Percentiles rank a stretch among this genome's conserved stretches.
Conservation (phyloP, 2,888 invertebrate species). For the Pollenia amentaria region DNA sequence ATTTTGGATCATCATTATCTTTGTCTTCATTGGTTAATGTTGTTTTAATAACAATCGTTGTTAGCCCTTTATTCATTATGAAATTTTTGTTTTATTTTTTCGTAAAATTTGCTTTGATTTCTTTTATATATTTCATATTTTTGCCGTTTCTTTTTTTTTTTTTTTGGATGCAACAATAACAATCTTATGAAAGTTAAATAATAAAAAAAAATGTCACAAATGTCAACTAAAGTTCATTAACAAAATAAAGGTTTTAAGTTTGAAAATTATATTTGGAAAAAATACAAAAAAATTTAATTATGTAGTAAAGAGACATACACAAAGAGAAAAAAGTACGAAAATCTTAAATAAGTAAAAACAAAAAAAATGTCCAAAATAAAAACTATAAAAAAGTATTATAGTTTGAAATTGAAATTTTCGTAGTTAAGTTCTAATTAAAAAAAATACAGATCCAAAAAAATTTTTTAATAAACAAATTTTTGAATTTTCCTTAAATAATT, state of each 20-base stretch:
- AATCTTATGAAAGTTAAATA: not conserved
- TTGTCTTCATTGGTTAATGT: not conserved
- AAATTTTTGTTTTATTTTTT: conserved; percentile 22
- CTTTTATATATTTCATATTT: not conserved
- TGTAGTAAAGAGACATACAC: not conserved
- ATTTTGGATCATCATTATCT: conserved; percentile 8
- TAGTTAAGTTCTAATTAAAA: too few species aligned
- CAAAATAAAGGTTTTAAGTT: conserved; percentile 44
- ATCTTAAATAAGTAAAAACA: not conserved
- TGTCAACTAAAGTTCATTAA: conserved; percentile 64
- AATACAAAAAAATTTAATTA: not conserved
- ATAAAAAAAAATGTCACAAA: conserved; percentile 53
- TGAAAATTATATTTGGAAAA: conserved; percentile 7
- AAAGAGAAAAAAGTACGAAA: not conserved
- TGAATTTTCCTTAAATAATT: too few species aligned
- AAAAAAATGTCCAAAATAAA: too few species aligned
- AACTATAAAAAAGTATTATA: too few species aligned
- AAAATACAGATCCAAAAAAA: too few species aligned
- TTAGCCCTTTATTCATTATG: conserved; percentile 58
- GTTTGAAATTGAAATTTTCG: too few species aligned
- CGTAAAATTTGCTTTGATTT: conserved; percentile 7
- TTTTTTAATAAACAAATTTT: too few species aligned
- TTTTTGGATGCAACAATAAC: conserved; percentile 13
- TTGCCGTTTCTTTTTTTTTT: too few species aligned
- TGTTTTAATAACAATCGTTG: conserved; percentile 5